Evolutionary conservation across 2,113 vertebrate species (phyloP).

Genomic region (Opisthocomus hoazin): DNA sequence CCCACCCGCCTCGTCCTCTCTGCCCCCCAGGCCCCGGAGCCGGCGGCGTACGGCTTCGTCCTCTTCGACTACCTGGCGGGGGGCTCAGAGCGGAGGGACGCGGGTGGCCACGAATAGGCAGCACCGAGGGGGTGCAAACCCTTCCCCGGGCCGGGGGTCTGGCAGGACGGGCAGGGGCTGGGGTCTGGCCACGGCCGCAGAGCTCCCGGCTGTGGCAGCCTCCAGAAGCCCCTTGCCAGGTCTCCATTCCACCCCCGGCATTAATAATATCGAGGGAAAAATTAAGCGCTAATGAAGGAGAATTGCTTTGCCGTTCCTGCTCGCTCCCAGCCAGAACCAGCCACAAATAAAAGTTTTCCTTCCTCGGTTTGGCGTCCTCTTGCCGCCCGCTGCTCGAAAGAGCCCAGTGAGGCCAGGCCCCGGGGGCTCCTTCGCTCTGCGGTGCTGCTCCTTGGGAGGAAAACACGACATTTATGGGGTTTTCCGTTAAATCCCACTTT

Average conservation of each 20-base stretch:
- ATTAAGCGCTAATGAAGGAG: neutral
- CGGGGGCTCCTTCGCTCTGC: neutral
- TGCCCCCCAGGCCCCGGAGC: slow-evolving; percentile 62
- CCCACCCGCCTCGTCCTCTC: neutral
- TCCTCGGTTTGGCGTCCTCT: fast-evolving
- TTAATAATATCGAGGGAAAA: fast-evolving
- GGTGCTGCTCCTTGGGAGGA: neutral
- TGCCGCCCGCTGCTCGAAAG: too few relatives aligned
- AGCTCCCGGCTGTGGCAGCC: too few relatives aligned
- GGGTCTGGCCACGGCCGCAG: fast-evolving
- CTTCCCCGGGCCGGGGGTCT: neutral
- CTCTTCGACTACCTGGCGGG: slow-evolving; percentile 85
- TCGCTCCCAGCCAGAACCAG: fast-evolving
- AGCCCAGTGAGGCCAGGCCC: too few relatives aligned
- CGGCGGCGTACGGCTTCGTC: slow-evolving; percentile 76
- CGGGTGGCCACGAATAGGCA: neutral
- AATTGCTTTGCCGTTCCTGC: neutral
- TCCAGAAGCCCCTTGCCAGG: neutral
- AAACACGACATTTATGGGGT: neutral
- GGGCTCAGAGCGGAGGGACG: slow-evolving; percentile 64
- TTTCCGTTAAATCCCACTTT: neutral
- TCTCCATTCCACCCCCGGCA: fast-evolving
- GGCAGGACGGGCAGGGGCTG: neutral
- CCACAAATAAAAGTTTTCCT: neutral
- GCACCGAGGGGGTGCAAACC: neutral